phyloP scores from a whole-genome alignment of 2,797 vertebrate species.

The Sardinella longiceps region DNA sequence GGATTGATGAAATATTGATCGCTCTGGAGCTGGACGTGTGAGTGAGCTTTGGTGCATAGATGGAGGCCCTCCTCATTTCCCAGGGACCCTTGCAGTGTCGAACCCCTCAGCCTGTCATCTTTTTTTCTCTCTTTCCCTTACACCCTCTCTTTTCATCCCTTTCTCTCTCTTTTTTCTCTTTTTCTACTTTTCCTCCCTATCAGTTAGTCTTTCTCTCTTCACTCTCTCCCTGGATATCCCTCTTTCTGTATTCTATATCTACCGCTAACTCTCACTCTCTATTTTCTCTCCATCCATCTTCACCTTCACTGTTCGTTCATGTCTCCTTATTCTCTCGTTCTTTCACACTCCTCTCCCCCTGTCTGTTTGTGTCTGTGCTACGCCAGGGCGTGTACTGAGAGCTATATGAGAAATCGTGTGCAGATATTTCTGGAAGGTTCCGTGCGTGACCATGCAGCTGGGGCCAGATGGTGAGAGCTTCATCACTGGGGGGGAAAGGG shows the following conservation, averaged over 20 bases:
- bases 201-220: not conserved
- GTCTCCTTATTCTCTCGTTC: not conserved
- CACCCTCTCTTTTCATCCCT: not conserved
- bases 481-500: not conserved
- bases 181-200: not conserved
- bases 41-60: not conserved
- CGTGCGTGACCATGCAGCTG: not conserved
- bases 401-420: not conserved
- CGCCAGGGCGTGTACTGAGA: not conserved
- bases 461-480: constrained; percentile 35
- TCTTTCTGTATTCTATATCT: not conserved
- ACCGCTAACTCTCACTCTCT: constrained; percentile 3
- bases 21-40: constrained; percentile 21
- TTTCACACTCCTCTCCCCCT: not conserved
- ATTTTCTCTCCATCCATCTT: not conserved
- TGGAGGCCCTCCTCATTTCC: constrained; percentile 1
- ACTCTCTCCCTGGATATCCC: constrained; percentile 26
- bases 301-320: not conserved
- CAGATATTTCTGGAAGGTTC: constrained; percentile 31
- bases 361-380: not conserved
- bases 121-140: not conserved
- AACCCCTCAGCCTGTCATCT: not conserved
- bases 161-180: not conserved
- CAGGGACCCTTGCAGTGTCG: not conserved
- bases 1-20: constrained; percentile 74